Evolutionary conservation across 2,797 vertebrate species (phyloP), one percentile per base, ranked within the genome.

Genomic region (Rhadinocentrus ornatus): DNA sequence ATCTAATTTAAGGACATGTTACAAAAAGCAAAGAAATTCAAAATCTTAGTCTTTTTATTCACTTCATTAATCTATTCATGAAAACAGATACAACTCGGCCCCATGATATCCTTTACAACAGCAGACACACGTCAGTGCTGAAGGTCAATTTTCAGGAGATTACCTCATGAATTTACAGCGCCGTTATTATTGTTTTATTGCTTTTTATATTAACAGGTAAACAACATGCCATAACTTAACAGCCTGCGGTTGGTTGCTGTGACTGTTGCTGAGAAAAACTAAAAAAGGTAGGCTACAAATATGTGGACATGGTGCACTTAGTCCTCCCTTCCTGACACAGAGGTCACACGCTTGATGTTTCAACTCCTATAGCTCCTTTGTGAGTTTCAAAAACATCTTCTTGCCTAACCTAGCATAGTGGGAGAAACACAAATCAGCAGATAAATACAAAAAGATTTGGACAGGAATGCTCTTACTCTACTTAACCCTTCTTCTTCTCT

Each of bases 351-450:
- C 66, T 41, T 73, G 68, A 31, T 76, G 77, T 73, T 78, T 63
- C 64, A 75, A 60, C 67, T 79, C 66, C 69, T 75, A 50, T 37
- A 50, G 29, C 59, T 39, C 77, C 65, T 41, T 69, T 60, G 67
- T 32, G 22, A 75, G 69, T 10, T 80, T 62, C 65, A 83, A 80
- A 87, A 78, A 73, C 80, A 90, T 85, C 84, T 82, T 84, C 56
- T 88, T 55, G 1, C 59, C 37, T 61, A 48, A 39, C 62, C 77
- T 70, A 50, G 73, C 46, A 59, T 27, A 52, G 71, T 13, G 37
- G 48, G 48, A 71, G 12, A 75, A 82, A 83, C 71, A 81, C 41
- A 63, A 67, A 46, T 72, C 52, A 80, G 66, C 35, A 71, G 80
- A 84, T 55, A 60, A 69, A 76, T 64, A 44, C 20, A 31, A 48